Evolutionary conservation across 2,888 invertebrate genomes (phyloP).

Genomic region (Mamestra brassicae): DNA sequence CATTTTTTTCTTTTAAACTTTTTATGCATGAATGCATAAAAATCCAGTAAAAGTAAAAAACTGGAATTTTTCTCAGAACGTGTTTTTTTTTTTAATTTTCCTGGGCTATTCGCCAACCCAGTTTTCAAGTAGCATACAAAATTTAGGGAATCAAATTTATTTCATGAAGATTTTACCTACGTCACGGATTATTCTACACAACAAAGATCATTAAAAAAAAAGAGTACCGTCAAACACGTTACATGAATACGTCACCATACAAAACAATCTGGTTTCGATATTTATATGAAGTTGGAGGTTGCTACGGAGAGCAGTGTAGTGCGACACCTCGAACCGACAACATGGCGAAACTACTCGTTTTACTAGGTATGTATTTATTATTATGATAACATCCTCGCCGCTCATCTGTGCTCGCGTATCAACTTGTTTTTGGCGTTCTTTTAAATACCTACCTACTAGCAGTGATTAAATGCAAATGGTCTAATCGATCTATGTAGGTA

Average conservation of each 20-base stretch:
- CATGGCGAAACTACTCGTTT: conserved; percentile 53
- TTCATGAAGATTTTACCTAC: not conserved
- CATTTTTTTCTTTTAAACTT: too few relatives aligned
- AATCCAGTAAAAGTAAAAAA: too few relatives aligned
- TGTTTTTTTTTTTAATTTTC: too few relatives aligned
- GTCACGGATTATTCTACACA: not conserved
- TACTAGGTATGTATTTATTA: conserved; percentile 47
- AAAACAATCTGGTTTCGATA: conserved; percentile 38
- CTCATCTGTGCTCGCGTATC: not conserved
- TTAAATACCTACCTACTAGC: not conserved
- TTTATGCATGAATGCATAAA: too few relatives aligned
- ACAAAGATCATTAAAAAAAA: not conserved
- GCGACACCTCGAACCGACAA: conserved; percentile 29
- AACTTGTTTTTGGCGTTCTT: not conserved
- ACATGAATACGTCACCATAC: conserved; percentile 17
- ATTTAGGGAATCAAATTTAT: not conserved
- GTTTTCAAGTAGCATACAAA: not conserved
- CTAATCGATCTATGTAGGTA: not conserved
- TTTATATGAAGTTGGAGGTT: conserved; percentile 24
- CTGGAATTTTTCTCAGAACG: too few relatives aligned
- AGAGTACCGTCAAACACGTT: not conserved
- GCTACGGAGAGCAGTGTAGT: conserved; percentile 27
- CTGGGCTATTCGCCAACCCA: not conserved
- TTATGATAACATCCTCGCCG: conserved; percentile 25
- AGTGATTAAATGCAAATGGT: not conserved